Evolutionary conservation across 2,888 invertebrate genomes (phyloP).

Genomic region (Brenthis daphne): DNA sequence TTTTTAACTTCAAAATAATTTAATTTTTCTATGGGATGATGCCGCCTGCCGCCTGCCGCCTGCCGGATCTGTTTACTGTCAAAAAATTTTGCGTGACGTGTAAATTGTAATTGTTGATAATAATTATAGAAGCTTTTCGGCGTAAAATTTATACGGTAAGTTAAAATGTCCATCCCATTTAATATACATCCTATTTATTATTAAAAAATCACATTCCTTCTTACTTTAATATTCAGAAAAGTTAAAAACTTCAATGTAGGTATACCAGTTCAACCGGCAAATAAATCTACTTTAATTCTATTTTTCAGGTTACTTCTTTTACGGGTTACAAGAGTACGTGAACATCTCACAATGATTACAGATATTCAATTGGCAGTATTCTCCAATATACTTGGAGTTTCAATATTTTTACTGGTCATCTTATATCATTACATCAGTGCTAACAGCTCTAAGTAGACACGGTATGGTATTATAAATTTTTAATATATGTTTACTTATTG

Average conservation of each 20-base stretch:
- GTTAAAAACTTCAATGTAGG: too few species aligned
- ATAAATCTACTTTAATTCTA: background rate
- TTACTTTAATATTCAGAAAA: too few species aligned
- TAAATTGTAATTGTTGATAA: conserved; percentile 24
- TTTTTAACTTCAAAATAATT: too few species aligned
- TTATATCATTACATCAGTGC: conserved; percentile 97
- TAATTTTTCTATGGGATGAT: too few species aligned
- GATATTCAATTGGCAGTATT: conserved; percentile 98
- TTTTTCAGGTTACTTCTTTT: conserved; percentile 18
- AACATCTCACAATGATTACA: conserved; percentile 88
- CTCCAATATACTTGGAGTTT: conserved; percentile 96
- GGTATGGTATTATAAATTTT: conserved; percentile 31
- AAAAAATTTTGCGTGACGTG: conserved; percentile 22
- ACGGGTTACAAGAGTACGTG: background rate
- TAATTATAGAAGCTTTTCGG: background rate
- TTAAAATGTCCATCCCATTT: too few species aligned
- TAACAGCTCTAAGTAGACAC: conserved; percentile 84
- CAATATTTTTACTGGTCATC: conserved; percentile 95
- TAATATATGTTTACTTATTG: background rate
- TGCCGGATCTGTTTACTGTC: background rate
- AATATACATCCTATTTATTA: too few species aligned
- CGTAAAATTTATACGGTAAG: background rate
- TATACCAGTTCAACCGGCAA: background rate
- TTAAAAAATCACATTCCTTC: too few species aligned
- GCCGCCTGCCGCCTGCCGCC: too few species aligned